A percentile compares a stretch with the other conserved stretches of the same genome.
phyloP scores from a whole-genome alignment of 37 sponge, comb jelly and placozoan species.

The Chondrosia reniformis region DNA sequence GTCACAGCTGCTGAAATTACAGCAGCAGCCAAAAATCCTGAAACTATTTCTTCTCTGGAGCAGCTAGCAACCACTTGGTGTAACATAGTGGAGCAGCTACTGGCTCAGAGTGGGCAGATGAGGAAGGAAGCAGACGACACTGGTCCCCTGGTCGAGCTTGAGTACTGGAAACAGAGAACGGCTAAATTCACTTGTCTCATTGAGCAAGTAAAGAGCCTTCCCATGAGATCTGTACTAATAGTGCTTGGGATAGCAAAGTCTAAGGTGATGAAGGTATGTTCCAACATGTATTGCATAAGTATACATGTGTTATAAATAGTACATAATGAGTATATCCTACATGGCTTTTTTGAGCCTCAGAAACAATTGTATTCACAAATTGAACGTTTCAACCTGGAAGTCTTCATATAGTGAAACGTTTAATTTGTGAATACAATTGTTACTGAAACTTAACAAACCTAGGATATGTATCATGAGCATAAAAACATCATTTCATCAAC shows the following conservation, averaged over 20 bases:
- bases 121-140: constrained; percentile 91
- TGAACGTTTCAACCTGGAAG: no score
- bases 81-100: constrained; percentile 84
- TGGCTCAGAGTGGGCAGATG: constrained; percentile 91
- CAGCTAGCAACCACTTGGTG: constrained; percentile 74
- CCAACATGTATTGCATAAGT: no score
- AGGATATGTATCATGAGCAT: no score
- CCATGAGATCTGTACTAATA: constrained; percentile 73
- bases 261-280: constrained; percentile 74
- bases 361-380: no score
- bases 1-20: constrained; percentile 53
- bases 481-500: background rate
- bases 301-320: no score
- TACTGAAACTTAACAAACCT: no score
- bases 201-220: constrained; percentile 83
- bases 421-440: no score
- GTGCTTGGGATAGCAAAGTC: constrained; percentile 81
- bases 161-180: constrained; percentile 90
- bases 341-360: no score
- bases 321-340: no score
- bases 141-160: constrained; percentile 91
- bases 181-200: constrained; percentile 91
- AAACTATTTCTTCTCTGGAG: constrained; percentile 64
- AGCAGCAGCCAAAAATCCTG: constrained; percentile 41
- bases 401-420: no score